Conservation (phyloP, 2,113 vertebrate species). For the Elaphurus davidianus region DNA sequence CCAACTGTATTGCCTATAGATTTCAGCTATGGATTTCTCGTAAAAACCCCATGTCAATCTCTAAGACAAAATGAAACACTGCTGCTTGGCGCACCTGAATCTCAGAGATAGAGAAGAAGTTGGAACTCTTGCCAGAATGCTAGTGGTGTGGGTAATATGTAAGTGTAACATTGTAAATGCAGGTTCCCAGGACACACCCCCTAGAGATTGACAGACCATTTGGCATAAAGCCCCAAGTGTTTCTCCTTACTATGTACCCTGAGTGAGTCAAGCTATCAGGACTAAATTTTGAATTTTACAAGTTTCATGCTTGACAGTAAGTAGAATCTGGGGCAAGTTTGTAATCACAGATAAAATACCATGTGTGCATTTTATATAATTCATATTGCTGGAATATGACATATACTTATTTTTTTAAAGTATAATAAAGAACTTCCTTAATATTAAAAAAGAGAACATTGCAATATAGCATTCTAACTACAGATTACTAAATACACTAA, state of each 20-base stretch:
- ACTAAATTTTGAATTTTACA: conserved; percentile 1
- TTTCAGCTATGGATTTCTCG: not conserved
- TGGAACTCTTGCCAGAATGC: not conserved
- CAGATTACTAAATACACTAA: not conserved
- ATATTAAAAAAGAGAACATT: not conserved
- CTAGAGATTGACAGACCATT: not conserved
- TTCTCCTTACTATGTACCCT: not conserved
- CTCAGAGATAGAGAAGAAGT: not conserved
- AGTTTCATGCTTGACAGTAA: not conserved
- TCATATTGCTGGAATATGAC: not conserved
- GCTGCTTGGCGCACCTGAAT: not conserved
- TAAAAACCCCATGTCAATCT: not conserved
- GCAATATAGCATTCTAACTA: not conserved
- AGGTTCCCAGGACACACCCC: not conserved
- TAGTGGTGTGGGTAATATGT: not conserved
- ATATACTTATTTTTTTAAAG: not conserved
- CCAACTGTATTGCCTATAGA: not conserved
- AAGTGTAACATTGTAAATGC: not conserved
- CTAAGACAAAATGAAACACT: not conserved
- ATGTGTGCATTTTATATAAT: not conserved
- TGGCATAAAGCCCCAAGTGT: not conserved
- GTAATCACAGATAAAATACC: not conserved
- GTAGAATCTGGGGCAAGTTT: not conserved
- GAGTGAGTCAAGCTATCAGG: not conserved
- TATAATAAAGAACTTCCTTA: conserved; percentile 14